Evolutionary conservation across 2,113 vertebrate genomes (phyloP).

Genomic region (Hippopotamus amphibius): DNA sequence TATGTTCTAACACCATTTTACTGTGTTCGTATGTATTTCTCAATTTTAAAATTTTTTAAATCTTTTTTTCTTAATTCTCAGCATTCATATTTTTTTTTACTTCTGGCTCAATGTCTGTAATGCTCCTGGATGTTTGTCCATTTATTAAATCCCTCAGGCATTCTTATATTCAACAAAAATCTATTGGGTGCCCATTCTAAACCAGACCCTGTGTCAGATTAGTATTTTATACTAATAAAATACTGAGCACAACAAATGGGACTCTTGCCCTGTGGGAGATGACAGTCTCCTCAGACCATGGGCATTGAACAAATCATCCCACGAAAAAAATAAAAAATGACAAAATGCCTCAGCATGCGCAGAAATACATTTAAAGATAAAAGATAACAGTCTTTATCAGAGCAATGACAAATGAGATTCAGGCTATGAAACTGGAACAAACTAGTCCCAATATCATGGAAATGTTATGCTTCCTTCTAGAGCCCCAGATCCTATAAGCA

Average conservation of each 20-base stretch:
- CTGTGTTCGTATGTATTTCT: slow-evolving; percentile 36
- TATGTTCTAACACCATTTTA: slow-evolving; percentile 3
- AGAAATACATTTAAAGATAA: neutral
- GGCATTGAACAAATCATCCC: neutral
- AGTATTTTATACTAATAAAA: neutral
- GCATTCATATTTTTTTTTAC: slow-evolving; percentile 15
- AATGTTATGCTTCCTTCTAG: neutral
- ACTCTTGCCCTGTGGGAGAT: neutral
- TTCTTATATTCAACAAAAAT: slow-evolving; percentile 1
- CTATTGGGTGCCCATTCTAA: neutral
- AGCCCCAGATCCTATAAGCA: neutral
- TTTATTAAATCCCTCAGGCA: slow-evolving; percentile 10
- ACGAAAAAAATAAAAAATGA: neutral
- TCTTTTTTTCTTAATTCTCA: neutral
- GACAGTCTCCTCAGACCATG: neutral
- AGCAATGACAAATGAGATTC: neutral
- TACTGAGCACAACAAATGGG: neutral
- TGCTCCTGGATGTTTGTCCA: neutral
- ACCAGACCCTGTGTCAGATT: neutral
- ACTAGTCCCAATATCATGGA: neutral
- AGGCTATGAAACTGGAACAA: neutral
- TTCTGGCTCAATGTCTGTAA: slow-evolving; percentile 54
- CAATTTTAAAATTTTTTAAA: slow-evolving; percentile 19
- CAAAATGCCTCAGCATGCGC: neutral
- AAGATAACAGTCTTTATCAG: neutral